Evolutionary conservation across 2,797 vertebrate species (phyloP), one percentile per base, ranked within the genome.

Genomic region (Gobionotothen gibberifrons): DNA sequence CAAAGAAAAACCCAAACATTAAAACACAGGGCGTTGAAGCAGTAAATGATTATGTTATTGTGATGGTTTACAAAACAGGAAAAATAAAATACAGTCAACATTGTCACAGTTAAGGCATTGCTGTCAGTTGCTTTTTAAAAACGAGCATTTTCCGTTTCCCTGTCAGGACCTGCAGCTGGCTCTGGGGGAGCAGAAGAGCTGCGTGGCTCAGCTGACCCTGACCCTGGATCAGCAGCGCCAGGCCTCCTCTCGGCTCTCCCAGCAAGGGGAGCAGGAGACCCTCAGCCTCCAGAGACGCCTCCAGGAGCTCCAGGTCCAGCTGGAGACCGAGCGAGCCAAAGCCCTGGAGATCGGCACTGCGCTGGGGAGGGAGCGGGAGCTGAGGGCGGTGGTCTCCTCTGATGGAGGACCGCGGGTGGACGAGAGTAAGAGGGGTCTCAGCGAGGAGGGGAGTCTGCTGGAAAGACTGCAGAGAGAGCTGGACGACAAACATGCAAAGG

Each of bases 81-180:
- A 26, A 26, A 26, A 26, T 1, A 26, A 26, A 26, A 5, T 26
- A 5, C 26, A 1, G 4, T 26, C 26, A 26, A 26, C 26, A 26
- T 26, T 26, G 26, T 26, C 26, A 26, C 4, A 26, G 26, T 26
- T 26, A 26, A 26, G 26, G 26, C 26, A 26, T 26, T 5, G 26
- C 4, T 26, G 26, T 26, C 4, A 5, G 26, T 26, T 26, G 26
- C 26, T 21, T 49, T 60, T 43, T 61, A 49, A 56, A 22, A 51
- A 9, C 6, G 2, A 29, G 2, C 32, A 7, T 36, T 52, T 62
- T 70, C 1, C 10, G 0, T 57, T 66, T 83, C 79, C 87, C 26
- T 43, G 76, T 29, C n/a, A 99, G 98, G 97, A 98, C 84, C 90
- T 99, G 58, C 95, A 95, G 56, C 92, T 97, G 74, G 86, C 92